Evolutionary conservation across 2,888 invertebrate species (phyloP).

Genomic region (Xestia ashworthii): DNA sequence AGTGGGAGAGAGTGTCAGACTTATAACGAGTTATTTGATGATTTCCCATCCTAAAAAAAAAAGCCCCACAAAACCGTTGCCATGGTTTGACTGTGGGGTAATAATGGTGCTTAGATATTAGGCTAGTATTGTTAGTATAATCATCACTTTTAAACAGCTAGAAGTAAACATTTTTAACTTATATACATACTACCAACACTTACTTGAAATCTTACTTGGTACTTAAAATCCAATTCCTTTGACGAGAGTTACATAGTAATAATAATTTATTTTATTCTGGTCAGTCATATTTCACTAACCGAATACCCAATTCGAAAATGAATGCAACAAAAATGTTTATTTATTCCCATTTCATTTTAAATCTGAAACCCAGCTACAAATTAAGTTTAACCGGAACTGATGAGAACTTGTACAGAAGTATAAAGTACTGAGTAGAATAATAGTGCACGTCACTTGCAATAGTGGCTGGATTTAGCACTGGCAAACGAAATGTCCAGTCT

Average conservation of each 20-base stretch:
- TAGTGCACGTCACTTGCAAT: slow-evolving; percentile 46
- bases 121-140: too few relatives aligned
- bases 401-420: slow-evolving; percentile 1
- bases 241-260: not conserved
- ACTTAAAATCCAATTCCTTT: slow-evolving; percentile 3
- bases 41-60: too few relatives aligned
- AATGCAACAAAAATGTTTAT: not conserved
- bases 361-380: not conserved
- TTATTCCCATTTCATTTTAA: slow-evolving; percentile 1
- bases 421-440: slow-evolving; percentile 24
- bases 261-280: not conserved
- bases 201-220: too few relatives aligned
- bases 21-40: too few relatives aligned
- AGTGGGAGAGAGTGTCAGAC: too few relatives aligned
- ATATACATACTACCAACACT: too few relatives aligned
- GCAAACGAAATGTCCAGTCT: slow-evolving; percentile 21
- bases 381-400: slow-evolving; percentile 11
- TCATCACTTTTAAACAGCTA: too few relatives aligned
- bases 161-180: too few relatives aligned
- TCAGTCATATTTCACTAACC: not conserved
- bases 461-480: slow-evolving; percentile 24
- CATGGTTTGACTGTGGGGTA: too few relatives aligned
- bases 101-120: too few relatives aligned
- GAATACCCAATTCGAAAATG: not conserved
- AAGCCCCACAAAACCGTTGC: too few relatives aligned